phyloP scores from a whole-genome alignment of 1,140 invertebrate species.

The Diploscapter pachys region DNA sequence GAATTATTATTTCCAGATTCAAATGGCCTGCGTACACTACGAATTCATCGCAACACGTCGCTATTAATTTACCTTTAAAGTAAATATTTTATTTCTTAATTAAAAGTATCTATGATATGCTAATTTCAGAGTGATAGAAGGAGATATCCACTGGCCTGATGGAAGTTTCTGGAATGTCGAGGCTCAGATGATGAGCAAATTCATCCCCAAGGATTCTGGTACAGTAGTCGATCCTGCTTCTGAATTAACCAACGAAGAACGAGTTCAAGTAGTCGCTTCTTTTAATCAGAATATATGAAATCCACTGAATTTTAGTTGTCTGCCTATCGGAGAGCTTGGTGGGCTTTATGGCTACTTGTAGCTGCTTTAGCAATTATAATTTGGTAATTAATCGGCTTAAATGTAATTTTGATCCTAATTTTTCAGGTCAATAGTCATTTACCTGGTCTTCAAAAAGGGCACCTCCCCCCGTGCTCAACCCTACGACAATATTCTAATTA shows the following conservation, averaged over 20 bases:
- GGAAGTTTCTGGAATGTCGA: conserved; percentile 57
- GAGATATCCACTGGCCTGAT: conserved; percentile 50
- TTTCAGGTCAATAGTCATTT: conserved; percentile 34
- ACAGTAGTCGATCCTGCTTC: conserved; percentile 23
- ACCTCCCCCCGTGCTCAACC: conserved; percentile 37
- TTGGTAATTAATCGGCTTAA: conserved; percentile 28
- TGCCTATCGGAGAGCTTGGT: conserved; percentile 54
- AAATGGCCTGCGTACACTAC: conserved; percentile 18
- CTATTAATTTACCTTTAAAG: conserved; percentile 53
- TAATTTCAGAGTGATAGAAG: conserved; percentile 48
- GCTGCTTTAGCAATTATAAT: conserved; percentile 44
- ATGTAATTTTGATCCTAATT: too few relatives aligned
- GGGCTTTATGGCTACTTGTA: conserved; percentile 53
- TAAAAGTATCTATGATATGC: conserved; percentile 3
- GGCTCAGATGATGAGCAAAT: conserved; percentile 33
- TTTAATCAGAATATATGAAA: conserved; percentile 10
- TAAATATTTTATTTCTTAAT: conserved; percentile 22
- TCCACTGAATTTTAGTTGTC: conserved; percentile 39
- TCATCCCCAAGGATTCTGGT: conserved; percentile 32
- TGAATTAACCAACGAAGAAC: conserved; percentile 41
- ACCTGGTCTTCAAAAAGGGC: conserved; percentile 47
- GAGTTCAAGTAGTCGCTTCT: conserved; percentile 8
- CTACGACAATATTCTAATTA: conserved; percentile 55
- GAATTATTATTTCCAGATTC: conserved; percentile 34
- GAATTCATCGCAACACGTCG: conserved; percentile 39